Conservation (phyloP, 37 sponge, comb jelly and placozoan genomes). For the Oopsacas minuta region DNA sequence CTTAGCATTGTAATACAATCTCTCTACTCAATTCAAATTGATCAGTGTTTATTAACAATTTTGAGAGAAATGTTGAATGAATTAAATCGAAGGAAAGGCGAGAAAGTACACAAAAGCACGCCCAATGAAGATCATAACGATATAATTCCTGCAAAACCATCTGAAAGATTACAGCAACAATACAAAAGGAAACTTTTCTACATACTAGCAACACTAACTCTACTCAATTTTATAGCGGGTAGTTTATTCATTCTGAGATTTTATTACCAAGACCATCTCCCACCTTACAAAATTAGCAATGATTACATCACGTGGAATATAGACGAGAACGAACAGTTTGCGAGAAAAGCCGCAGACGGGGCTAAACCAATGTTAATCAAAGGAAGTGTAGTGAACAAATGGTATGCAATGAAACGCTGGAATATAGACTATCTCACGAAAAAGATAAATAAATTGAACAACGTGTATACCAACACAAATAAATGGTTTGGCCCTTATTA, state of each 20-base stretch:
- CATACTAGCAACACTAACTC: neutral
- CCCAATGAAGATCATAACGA: neutral
- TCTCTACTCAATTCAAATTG: no score
- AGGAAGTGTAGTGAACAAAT: conserved; percentile 41
- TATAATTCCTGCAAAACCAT: neutral
- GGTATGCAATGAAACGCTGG: conserved; percentile 54
- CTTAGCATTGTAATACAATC: neutral
- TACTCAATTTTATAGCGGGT: neutral
- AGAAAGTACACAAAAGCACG: neutral
- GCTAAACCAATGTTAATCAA: conserved; percentile 46
- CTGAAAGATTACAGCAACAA: neutral
- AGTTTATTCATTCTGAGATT: neutral
- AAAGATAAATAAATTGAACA: conserved; percentile 24
- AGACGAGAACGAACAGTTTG: conserved; percentile 24
- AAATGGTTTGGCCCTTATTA: conserved; percentile 91
- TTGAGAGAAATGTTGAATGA: no score
- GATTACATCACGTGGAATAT: neutral
- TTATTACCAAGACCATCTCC: neutral
- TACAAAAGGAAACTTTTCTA: neutral
- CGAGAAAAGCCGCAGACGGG: conserved; percentile 20
- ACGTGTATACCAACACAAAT: conserved; percentile 65
- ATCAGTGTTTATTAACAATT: no score
- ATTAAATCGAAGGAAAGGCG: no score
- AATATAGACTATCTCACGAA: conserved; percentile 39
- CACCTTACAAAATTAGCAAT: neutral